These are phyloP conservation scores for Onychomys arenicola DNA, from an alignment of 2,797 vertebrate genomes.

Conservation along the genomic window DNA sequence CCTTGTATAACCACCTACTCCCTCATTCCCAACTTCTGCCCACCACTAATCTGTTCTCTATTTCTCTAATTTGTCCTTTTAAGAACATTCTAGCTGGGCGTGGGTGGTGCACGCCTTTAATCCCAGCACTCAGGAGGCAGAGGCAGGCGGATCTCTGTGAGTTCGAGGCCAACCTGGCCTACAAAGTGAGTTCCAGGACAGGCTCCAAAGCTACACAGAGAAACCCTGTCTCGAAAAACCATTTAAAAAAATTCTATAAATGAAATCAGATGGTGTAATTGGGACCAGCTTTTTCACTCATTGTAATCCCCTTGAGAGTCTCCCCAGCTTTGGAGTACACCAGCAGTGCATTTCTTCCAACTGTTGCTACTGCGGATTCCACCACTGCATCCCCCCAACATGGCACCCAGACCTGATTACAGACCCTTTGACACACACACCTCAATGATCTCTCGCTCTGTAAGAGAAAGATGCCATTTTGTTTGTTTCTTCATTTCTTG, in stretches of 20 bases:
- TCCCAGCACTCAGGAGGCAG: too few relatives aligned
- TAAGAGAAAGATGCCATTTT: neutral
- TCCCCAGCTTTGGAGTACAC: neutral
- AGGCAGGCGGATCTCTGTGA: too few relatives aligned
- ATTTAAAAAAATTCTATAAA: neutral
- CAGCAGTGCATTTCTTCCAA: neutral
- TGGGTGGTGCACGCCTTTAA: too few relatives aligned
- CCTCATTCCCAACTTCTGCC: neutral
- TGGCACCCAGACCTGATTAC: neutral
- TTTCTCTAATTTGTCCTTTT: conserved; percentile 19
- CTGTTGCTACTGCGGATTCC: neutral
- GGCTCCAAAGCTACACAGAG: too few relatives aligned
- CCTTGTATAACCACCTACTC: neutral
- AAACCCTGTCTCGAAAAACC: too few relatives aligned
- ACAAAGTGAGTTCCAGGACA: too few relatives aligned
- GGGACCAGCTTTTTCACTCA: neutral
- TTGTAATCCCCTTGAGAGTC: neutral
- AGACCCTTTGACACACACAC: conserved; percentile 2
- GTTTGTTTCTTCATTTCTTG: neutral
- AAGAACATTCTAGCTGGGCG: neutral
- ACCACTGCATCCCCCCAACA: neutral
- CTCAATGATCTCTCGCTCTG: neutral
- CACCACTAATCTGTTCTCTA: neutral
- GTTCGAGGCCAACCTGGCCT: too few relatives aligned
- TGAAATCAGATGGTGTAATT: neutral